Conservation (phyloP, 1,140 invertebrate species). For the Drosophila murphyi region DNA sequence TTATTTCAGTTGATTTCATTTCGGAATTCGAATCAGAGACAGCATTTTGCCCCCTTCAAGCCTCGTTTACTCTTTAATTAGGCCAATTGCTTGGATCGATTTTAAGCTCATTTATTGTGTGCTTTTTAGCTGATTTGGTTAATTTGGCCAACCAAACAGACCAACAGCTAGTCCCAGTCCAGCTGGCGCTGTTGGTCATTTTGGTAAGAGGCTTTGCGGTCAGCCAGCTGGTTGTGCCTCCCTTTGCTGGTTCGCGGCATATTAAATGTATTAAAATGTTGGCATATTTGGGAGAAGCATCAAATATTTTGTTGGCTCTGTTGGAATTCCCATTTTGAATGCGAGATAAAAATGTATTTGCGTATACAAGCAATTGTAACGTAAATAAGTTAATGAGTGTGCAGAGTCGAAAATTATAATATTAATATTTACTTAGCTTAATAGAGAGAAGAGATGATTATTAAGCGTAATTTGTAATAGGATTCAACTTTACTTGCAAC, state of each 20-base stretch:
- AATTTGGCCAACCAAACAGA: conserved; percentile 31
- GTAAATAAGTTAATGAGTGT: too few relatives aligned
- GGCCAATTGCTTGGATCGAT: conserved; percentile 23
- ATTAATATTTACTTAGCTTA: too few relatives aligned
- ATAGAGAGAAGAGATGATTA: too few relatives aligned
- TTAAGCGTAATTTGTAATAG: too few relatives aligned
- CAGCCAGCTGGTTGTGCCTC: too few relatives aligned
- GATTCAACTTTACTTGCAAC: too few relatives aligned
- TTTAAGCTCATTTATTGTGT: conserved; percentile 29
- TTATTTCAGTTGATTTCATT: conserved; percentile 20
- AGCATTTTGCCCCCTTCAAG: neutral
- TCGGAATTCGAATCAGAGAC: neutral
- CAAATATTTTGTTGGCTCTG: neutral
- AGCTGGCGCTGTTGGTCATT: conserved; percentile 1
- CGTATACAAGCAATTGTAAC: too few relatives aligned
- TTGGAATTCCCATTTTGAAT: too few relatives aligned
- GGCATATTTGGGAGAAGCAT: neutral
- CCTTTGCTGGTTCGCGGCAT: neutral
- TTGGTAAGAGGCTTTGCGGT: conserved; percentile 46
- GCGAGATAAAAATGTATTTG: too few relatives aligned
- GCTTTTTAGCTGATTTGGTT: conserved; percentile 50
- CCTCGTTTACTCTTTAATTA: conserved; percentile 31
- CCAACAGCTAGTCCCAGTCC: neutral
- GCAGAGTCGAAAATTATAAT: too few relatives aligned
- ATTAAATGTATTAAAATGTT: conserved; percentile 9